Evolutionary conservation across 2,888 invertebrate species (phyloP).

Genomic region (Choristoneura rosaceana): DNA sequence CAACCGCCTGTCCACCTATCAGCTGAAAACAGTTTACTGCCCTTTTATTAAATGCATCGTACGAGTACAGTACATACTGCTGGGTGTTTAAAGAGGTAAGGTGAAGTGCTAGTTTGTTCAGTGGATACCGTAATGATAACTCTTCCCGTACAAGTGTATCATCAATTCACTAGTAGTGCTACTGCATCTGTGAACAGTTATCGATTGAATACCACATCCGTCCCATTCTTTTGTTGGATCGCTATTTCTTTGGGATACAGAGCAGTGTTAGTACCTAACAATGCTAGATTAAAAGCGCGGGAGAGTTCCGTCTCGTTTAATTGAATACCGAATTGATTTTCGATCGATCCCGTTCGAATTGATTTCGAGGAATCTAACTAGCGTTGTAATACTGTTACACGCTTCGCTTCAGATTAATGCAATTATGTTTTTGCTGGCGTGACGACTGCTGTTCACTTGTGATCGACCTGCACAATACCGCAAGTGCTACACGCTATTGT

Average conservation of each 20-base stretch:
- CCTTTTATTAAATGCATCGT: neutral
- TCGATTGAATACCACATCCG: constrained; percentile 72
- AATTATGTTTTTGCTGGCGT: constrained; percentile 61
- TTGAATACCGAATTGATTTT: constrained; percentile 80
- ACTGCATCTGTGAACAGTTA: constrained; percentile 69
- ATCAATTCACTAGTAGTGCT: constrained; percentile 47
- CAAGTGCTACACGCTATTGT: neutral
- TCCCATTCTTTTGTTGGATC: constrained; percentile 74
- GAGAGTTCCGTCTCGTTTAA: constrained; percentile 75
- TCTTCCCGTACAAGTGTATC: constrained; percentile 56
- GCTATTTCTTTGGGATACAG: constrained; percentile 75
- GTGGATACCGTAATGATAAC: constrained; percentile 64
- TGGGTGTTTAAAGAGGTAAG: constrained; percentile 24
- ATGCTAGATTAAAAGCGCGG: constrained; percentile 75
- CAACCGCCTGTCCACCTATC: neutral
- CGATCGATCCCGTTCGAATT: constrained; percentile 72
- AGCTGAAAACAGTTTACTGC: neutral
- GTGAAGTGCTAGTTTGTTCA: constrained; percentile 20
- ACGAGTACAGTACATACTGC: neutral
- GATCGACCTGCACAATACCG: constrained; percentile 19
- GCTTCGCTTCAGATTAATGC: constrained; percentile 60
- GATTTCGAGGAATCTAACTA: constrained; percentile 67
- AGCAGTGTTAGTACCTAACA: constrained; percentile 61
- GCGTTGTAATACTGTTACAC: constrained; percentile 67
- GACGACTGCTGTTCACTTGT: constrained; percentile 45